Base-by-base conservation (phyloP, 1,140 invertebrate species). In the Conus betulinus region DNA sequence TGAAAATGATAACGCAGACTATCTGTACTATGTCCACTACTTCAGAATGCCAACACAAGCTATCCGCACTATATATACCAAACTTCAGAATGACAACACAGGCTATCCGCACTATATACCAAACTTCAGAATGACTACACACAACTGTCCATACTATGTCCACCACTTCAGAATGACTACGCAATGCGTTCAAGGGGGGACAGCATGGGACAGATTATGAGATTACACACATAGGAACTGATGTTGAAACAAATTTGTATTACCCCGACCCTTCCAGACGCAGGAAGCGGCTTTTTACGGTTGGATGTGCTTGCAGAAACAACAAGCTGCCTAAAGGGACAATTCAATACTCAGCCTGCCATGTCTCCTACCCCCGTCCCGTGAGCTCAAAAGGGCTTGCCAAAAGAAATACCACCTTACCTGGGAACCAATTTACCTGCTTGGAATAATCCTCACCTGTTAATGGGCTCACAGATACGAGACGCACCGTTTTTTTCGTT, bases 271-370 rank as follows among this genome's bases (percentile, higher is more conserved):
- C 82, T 39, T 63, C 52, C 53, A 20, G 82, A 13, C 53, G 5
- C 23, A 7, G 13, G 23, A 84, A 84, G 82, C 82, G 23, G 82
- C 82, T 84, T 84, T 84, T 84, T 84, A 84, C 57, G 53, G 39
- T 39, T 39, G 52, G 27, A 27, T 6, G 82, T n/a, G 15, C 82
- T 25, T 15, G 57, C 55, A 84, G 27, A 84, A 39, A 84, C 82
- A 84, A 60, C 82, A 63, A 6, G 11, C 8, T 5, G 2, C 17
- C 27, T 5, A 51, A 23, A 13, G 51, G 6, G 17, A 53, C 79
- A 81, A 53, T 23, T 23, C 39, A 81, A 52, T 51, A 23, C 51
- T 23, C 53, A 81, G 5, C 13, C 27, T 71, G 23, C 67, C 67
- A n/a, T 23, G 13, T 20, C 6, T n/a, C 20, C 60, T 63, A 20